Conservation (phyloP, 2,888 invertebrate species). For the Tipula helvola region DNA sequence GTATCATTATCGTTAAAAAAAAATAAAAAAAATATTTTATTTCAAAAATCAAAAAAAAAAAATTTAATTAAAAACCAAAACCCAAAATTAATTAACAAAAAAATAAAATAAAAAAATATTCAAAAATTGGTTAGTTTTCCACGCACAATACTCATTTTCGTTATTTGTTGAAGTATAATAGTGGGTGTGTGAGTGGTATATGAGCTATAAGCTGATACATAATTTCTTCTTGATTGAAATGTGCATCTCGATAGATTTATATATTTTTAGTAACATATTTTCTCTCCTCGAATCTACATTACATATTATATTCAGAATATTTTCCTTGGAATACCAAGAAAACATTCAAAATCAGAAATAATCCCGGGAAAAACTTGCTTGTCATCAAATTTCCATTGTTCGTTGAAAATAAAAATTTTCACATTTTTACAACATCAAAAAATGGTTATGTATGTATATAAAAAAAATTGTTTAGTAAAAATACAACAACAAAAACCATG, state of each 20-base stretch:
- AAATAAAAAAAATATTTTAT: neutral
- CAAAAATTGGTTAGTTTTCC: neutral
- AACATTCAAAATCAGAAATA: neutral
- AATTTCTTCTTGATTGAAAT: neutral
- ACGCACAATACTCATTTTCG: neutral
- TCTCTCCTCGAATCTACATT: neutral
- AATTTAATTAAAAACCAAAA: neutral
- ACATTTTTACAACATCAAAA: neutral
- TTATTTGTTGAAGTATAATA: neutral
- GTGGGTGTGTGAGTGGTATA: neutral
- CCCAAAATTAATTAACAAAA: neutral
- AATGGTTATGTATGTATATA: neutral
- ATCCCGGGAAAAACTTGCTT: neutral
- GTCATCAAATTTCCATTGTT: neutral
- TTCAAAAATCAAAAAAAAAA: neutral
- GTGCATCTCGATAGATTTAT: neutral
- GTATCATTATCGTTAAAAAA: neutral
- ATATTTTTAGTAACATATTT: neutral
- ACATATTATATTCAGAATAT: neutral
- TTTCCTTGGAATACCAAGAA: neutral
- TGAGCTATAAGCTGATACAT: neutral
- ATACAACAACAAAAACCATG: neutral
- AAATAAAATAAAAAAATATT: neutral
- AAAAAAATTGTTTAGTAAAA: neutral
- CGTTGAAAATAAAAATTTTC: neutral